Conservation (phyloP, 2,888 invertebrate species). For the Eumacrocentrus americanus region DNA sequence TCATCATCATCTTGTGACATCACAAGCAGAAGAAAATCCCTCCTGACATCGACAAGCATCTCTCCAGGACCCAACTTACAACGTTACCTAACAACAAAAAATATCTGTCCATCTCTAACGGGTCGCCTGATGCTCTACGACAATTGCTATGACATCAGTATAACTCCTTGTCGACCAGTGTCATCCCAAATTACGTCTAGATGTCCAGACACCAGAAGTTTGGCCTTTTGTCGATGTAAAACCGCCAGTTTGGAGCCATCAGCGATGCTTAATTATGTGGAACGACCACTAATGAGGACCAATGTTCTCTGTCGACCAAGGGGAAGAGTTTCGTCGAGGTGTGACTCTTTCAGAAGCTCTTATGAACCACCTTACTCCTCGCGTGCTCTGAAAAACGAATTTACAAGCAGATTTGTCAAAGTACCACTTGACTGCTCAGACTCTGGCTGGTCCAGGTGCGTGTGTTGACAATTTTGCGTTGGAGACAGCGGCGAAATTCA, state of each 20-base stretch:
- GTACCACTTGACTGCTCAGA: conserved; percentile 33
- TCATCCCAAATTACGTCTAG: background rate
- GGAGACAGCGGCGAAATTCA: background rate
- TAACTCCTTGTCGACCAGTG: background rate
- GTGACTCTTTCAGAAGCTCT: background rate
- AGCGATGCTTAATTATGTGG: background rate
- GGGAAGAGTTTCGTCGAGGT: background rate
- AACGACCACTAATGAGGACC: background rate
- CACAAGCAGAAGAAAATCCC: background rate
- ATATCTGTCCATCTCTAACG: conserved; percentile 35
- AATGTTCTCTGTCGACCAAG: background rate
- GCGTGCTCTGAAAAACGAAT: conserved; percentile 39
- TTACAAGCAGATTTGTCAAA: conserved; percentile 43
- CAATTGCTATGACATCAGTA: conserved; percentile 1
- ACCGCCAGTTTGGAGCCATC: background rate
- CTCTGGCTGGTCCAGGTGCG: conserved; percentile 8
- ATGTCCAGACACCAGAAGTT: background rate
- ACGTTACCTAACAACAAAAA: conserved; percentile 37
- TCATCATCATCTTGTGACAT: conserved; percentile 19
- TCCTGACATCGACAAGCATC: conserved; percentile 14
- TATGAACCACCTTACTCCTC: conserved; percentile 41
- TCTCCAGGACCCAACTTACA: conserved; percentile 41
- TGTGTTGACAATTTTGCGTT: background rate
- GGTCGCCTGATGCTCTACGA: conserved; percentile 35
- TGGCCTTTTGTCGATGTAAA: conserved; percentile 20